A percentile compares a stretch with the other conserved stretches of the same genome.
Conservation (phyloP, 2,888 invertebrate genomes). For the Dasysyrphus albostriatus region DNA sequence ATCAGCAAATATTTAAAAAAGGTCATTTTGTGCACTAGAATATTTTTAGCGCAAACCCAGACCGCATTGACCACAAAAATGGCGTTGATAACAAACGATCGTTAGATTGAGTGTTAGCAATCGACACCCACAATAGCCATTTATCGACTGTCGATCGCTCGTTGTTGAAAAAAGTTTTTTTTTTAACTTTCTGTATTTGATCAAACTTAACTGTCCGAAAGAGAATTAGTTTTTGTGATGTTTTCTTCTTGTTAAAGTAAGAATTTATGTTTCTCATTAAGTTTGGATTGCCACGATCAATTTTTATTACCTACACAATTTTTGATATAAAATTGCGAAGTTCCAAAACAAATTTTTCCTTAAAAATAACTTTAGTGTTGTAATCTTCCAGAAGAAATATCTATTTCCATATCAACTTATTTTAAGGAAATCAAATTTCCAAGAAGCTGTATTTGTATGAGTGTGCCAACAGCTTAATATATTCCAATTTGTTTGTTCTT, state of each 20-base stretch:
- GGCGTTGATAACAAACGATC: not conserved
- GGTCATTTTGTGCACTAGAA: not conserved
- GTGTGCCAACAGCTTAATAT: not conserved
- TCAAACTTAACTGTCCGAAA: not conserved
- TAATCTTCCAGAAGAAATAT: not conserved
- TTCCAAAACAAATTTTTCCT: not conserved
- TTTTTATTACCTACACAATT: no score
- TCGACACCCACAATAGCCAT: not conserved
- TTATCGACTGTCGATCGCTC: not conserved
- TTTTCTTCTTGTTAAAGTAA: not conserved
- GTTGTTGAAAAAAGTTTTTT: not conserved
- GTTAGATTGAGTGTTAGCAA: not conserved
- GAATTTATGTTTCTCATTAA: not conserved
- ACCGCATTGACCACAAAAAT: not conserved
- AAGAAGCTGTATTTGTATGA: not conserved
- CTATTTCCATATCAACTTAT: no score
- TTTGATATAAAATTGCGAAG: no score
- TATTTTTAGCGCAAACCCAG: not conserved
- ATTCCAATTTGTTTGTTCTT: not conserved
- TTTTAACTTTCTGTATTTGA: not conserved
- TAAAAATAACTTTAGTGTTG: not conserved
- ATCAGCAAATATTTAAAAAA: not conserved
- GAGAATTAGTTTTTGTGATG: not conserved
- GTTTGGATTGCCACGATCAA: no score
- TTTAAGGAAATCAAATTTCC: not conserved